These are phyloP conservation scores for Tipula unca DNA, from an alignment of 2,888 invertebrate species.

Conservation along the genomic window DNA sequence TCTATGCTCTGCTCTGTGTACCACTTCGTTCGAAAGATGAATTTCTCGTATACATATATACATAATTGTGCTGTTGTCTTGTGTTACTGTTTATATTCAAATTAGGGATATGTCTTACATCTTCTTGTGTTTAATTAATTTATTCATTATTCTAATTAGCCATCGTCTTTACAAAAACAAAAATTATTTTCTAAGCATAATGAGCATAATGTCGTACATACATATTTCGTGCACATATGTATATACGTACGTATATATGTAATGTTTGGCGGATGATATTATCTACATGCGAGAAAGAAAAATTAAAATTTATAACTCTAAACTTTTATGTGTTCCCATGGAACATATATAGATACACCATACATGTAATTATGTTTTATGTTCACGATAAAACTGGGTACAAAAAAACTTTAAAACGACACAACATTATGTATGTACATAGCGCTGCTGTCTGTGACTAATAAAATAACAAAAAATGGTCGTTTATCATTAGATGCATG, in stretches of 20 bases:
- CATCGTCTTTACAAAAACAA: not conserved
- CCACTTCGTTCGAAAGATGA: not conserved
- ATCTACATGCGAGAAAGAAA: not conserved
- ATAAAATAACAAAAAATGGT: not conserved
- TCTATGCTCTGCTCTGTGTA: not conserved
- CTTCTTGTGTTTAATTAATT: not conserved
- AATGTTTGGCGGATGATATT: not conserved
- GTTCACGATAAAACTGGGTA: not conserved
- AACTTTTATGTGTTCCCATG: not conserved
- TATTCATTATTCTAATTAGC: not conserved
- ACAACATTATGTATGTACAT: not conserved
- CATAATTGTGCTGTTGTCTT: not conserved
- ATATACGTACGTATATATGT: too few relatives aligned
- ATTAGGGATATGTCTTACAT: not conserved
- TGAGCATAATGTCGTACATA: too few relatives aligned
- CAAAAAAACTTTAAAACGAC: not conserved
- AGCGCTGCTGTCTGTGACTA: not conserved
- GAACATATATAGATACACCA: not conserved
- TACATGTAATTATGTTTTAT: not conserved
- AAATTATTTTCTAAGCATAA: not conserved
- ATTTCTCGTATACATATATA: not conserved
- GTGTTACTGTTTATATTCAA: not conserved
- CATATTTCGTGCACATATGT: not conserved
- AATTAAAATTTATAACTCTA: not conserved
- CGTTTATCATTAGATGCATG: not conserved